These are phyloP conservation scores for Macrophya annulata DNA, from an alignment of 2,888 invertebrate species.

Conservation along the genomic window DNA sequence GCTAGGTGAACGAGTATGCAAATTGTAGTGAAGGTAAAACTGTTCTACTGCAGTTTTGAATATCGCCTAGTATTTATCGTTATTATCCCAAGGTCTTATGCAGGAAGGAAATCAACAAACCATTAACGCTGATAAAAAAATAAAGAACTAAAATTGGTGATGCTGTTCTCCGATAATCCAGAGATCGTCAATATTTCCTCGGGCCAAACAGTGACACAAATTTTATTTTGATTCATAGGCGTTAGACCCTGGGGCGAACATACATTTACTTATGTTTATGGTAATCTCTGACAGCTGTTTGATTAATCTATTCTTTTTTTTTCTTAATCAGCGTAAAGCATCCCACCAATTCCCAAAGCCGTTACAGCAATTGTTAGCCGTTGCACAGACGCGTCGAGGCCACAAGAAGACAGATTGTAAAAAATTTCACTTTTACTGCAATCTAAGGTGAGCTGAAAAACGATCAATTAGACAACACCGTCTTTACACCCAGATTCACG, in stretches of 20 bases:
- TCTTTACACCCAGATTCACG: not conserved
- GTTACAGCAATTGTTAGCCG: not conserved
- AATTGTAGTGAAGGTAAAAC: not conserved
- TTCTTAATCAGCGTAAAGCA: not conserved
- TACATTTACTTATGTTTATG: conserved; percentile 14
- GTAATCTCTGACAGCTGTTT: not conserved
- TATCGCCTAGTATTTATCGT: not conserved
- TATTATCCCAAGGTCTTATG: conserved; percentile 9
- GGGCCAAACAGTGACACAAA: conserved; percentile 40
- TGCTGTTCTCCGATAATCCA: not conserved
- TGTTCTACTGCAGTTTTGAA: conserved; percentile 12
- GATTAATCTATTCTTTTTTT: conserved; percentile 25
- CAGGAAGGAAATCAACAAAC: not conserved
- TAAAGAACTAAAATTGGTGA: not conserved
- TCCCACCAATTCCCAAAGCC: not conserved
- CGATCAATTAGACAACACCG: not conserved
- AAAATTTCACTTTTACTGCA: conserved; percentile 14
- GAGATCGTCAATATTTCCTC: conserved; percentile 19
- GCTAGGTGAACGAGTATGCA: conserved; percentile 23
- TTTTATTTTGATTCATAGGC: conserved; percentile 6
- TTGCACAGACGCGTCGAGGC: conserved; percentile 2
- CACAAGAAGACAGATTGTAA: not conserved
- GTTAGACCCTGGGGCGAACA: not conserved
- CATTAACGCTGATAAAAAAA: not conserved
- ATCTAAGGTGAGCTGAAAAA: not conserved